A percentile compares a stretch with the other conserved stretches of the same genome.
These are phyloP conservation scores for Chrysomallon squamiferum DNA, from an alignment of 1,140 invertebrate genomes.

Conservation along the genomic window DNA sequence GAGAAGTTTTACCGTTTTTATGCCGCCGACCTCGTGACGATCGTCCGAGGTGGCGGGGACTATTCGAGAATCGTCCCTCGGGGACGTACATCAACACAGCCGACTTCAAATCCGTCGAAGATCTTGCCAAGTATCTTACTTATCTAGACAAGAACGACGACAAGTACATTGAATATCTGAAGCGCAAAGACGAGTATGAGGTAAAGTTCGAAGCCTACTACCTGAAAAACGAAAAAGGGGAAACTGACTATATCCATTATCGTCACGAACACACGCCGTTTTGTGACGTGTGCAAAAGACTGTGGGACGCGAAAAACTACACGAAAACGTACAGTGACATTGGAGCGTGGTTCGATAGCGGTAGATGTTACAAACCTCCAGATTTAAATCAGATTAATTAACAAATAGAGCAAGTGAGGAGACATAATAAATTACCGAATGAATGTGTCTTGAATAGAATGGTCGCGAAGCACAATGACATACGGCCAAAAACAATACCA, in stretches of 20 bases:
- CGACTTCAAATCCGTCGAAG: conserved; percentile 86
- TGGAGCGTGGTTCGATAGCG: background rate
- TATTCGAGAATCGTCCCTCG: conserved; percentile 63
- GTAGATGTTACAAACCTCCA: background rate
- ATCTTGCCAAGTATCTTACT: conserved; percentile 87
- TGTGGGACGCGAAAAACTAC: conserved; percentile 2
- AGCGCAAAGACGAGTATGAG: conserved; percentile 14
- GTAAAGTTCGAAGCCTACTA: background rate
- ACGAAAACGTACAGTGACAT: background rate
- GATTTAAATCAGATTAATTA: background rate
- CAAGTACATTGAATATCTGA: conserved; percentile 40
- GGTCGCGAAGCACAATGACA: too few relatives aligned
- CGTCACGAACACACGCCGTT: background rate
- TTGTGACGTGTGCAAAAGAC: conserved; percentile 13
- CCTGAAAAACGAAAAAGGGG: background rate
- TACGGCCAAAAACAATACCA: too few relatives aligned
- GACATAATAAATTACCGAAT: too few relatives aligned
- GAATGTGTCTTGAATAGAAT: too few relatives aligned
- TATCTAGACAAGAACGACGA: conserved; percentile 59
- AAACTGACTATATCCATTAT: background rate
- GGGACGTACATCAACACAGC: conserved; percentile 93
- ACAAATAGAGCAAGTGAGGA: too few relatives aligned
- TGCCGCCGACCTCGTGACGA: conserved; percentile 57
- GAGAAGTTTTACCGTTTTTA: conserved; percentile 53
- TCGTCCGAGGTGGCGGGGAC: conserved; percentile 67